Evolutionary conservation across 2,888 invertebrate species (phyloP).

Genomic region (Synergus gifuensis): DNA sequence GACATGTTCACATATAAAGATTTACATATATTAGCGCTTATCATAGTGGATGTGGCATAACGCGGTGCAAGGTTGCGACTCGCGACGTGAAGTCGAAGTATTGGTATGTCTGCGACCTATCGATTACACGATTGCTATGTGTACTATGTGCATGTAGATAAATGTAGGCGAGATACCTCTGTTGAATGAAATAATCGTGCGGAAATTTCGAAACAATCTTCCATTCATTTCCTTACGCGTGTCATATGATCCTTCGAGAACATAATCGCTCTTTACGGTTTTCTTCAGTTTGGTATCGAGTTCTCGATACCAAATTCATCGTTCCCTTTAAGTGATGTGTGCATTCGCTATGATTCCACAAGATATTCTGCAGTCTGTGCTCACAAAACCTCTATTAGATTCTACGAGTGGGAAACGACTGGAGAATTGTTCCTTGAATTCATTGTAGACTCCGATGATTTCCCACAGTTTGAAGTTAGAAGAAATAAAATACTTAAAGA

Average conservation of each 20-base stretch:
- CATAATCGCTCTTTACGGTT: background rate
- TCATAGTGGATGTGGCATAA: background rate
- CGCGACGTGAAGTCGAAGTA: slow-evolving; percentile 7
- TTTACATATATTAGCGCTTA: background rate
- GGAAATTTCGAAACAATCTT: slow-evolving; percentile 27
- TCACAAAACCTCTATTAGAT: background rate
- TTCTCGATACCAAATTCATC: background rate
- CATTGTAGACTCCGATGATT: background rate
- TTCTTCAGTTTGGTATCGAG: background rate
- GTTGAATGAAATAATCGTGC: slow-evolving; percentile 34
- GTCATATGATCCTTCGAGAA: background rate
- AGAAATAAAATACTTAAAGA: background rate
- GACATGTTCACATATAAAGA: slow-evolving; percentile 16
- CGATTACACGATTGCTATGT: slow-evolving; percentile 30
- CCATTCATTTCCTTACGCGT: slow-evolving; percentile 34
- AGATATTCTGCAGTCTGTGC: background rate
- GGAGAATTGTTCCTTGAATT: background rate
- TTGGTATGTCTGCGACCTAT: slow-evolving; percentile 37
- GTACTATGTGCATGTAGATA: slow-evolving; percentile 9
- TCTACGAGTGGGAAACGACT: background rate
- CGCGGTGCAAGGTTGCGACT: slow-evolving; percentile 8
- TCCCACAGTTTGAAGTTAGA: background rate
- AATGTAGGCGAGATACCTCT: slow-evolving; percentile 38
- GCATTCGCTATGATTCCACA: background rate
- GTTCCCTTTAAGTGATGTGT: background rate